Base-by-base conservation (phyloP, 2,113 vertebrate genomes). In the Anoura caudifer region DNA sequence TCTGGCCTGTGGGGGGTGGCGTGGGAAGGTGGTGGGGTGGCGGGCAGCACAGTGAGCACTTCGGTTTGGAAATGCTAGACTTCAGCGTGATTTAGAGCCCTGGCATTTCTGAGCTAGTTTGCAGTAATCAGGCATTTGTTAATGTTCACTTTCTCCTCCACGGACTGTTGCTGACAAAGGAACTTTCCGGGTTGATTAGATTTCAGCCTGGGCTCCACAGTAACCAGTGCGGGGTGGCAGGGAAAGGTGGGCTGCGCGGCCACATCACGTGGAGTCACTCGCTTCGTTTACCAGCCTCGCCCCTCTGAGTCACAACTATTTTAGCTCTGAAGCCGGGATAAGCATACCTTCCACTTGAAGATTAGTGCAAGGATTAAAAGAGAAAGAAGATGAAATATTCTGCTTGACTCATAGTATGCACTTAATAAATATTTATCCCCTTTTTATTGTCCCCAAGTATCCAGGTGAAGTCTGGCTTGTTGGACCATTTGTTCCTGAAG, bases 61-160 rank as follows among this genome's bases (percentile, higher is more conserved):
- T 56, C 41, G 26, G 67, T 72, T 96, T 92, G 3, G 73, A 87
- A 96, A 94, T 96, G 82, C 92, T 96, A 90, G 87, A 28, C 88
- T 92, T 96, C 85, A 88, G 88, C 89, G 14, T 97, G 97, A 97
- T 97, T 92, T 97, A 96, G 95, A 95, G 89, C 83, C 86, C 91
- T 96, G 95, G 93, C 95, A 93, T 95, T 98, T 97, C 84, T 65
- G 81, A 87, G 95, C 96, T 96, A 41, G 96, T 98, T 96, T 97
- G 96, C 97, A 94, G 94, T 97, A 92, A 97, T 97, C 97, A 92
- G 94, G 96, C 96, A 95, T 97, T 97, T 95, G 97, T 96, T 96
- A 97, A 92, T 77, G 90, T 75, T 98, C 94, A 43, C 90, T 69
- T 88, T 96, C 95, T 94, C 80, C 92, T 95, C 70, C 59, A n/a